Conservation (phyloP, 2,797 vertebrate species). For the Sebastes matsubarae region DNA sequence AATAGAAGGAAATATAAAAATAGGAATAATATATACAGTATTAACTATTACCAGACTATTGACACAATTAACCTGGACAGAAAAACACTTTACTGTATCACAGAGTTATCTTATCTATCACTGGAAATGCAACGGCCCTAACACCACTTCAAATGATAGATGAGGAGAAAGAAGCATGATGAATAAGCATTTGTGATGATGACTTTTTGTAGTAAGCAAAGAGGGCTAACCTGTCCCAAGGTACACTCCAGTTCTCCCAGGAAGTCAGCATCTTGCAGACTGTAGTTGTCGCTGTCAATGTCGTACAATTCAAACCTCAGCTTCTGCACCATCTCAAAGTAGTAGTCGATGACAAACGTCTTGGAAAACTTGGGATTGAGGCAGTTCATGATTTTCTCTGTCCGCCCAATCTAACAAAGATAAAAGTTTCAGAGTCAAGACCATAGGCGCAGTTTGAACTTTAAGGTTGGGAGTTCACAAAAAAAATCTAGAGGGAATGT, state of each 20-base stretch:
- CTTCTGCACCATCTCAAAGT: slow-evolving; percentile 96
- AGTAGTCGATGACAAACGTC: slow-evolving; percentile 91
- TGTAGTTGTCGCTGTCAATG: slow-evolving; percentile 89
- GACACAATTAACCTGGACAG: slow-evolving; percentile 70
- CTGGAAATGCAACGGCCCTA: rapidly evolving
- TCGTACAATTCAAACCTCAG: slow-evolving; percentile 92
- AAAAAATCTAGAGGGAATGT: too few species aligned
- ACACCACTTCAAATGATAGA: too few species aligned
- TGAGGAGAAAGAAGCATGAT: neutral
- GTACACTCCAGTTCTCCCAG: slow-evolving; percentile 93
- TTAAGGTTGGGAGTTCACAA: too few species aligned
- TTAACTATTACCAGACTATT: too few species aligned
- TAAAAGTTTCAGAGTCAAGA: neutral
- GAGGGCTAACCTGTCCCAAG: slow-evolving; percentile 79
- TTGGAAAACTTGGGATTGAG: slow-evolving; percentile 91
- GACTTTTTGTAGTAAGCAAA: neutral
- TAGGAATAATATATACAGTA: too few species aligned
- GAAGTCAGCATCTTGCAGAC: slow-evolving; percentile 91
- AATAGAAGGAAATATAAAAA: too few species aligned
- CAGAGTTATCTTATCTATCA: neutral
- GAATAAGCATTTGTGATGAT: neutral
- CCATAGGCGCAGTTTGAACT: too few species aligned
- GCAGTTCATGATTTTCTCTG: slow-evolving; percentile 91
- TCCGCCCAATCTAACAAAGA: slow-evolving; percentile 86
- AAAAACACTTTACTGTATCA: slow-evolving; percentile 4